A percentile compares a stretch with the other conserved stretches of the same genome.
These are phyloP conservation scores for Gasterosteus aculeatus DNA, from an alignment of 2,113 vertebrate species.

Conservation along the genomic window DNA sequence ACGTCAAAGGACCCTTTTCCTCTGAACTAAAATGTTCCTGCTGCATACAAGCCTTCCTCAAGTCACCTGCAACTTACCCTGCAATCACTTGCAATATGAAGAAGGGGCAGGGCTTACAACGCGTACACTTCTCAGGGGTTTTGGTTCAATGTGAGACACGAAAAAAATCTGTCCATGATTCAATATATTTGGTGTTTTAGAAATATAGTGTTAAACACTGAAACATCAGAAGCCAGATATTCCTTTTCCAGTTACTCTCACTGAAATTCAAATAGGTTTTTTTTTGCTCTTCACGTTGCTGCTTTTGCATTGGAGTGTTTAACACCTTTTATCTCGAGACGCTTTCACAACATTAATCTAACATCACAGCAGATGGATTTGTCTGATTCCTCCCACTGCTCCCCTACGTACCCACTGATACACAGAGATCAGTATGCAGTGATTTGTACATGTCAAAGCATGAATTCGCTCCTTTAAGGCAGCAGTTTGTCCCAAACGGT, in stretches of 20 bases:
- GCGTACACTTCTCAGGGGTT: slow-evolving; percentile 7
- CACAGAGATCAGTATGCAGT: slow-evolving; percentile 47
- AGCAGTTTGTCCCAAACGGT: slow-evolving; percentile 23
- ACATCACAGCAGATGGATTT: slow-evolving; percentile 58
- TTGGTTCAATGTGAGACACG: slow-evolving; percentile 32
- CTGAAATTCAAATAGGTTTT: slow-evolving; percentile 24
- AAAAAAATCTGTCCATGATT: slow-evolving; percentile 12
- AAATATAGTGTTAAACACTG: slow-evolving; percentile 33
- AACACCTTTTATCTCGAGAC: slow-evolving; percentile 62
- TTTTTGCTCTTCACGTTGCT: slow-evolving; percentile 20
- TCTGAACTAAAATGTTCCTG: slow-evolving; percentile 17
- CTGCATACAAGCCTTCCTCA: slow-evolving; percentile 10
- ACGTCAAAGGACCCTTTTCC: slow-evolving; percentile 12
- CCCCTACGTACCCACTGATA: slow-evolving; percentile 21
- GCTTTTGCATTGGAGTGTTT: slow-evolving; percentile 47
- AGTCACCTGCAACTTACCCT: slow-evolving; percentile 45
- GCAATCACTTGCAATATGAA: slow-evolving; percentile 45
- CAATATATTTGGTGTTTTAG: slow-evolving; percentile 36
- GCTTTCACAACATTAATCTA: slow-evolving; percentile 47
- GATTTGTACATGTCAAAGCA: slow-evolving; percentile 37
- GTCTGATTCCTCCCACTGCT: slow-evolving; percentile 34
- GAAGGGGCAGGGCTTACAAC: slow-evolving; percentile 7
- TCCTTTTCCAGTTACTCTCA: slow-evolving; percentile 24
- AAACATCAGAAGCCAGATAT: slow-evolving; percentile 27
- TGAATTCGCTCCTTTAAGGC: slow-evolving; percentile 26